Evolutionary conservation across 2,888 invertebrate species (phyloP).

Genomic region (Lepidonotus clava): DNA sequence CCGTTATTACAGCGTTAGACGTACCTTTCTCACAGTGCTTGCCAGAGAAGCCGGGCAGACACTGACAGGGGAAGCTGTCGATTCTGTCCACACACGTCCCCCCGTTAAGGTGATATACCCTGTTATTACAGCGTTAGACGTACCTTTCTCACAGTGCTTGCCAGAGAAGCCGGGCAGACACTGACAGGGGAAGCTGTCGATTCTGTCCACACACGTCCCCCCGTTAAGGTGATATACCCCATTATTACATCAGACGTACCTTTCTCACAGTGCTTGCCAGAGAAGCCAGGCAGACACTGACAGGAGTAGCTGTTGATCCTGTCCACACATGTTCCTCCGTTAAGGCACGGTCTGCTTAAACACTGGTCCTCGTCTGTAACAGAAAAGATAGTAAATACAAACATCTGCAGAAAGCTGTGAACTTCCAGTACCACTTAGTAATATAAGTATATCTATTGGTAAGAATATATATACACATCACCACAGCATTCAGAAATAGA

Average conservation of each 20-base stretch:
- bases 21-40: conserved; percentile 61
- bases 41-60: conserved; percentile 61
- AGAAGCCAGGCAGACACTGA: conserved; percentile 59
- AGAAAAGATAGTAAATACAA: too few relatives aligned
- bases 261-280: conserved; percentile 60
- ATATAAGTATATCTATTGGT: too few relatives aligned
- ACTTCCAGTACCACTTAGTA: too few relatives aligned
- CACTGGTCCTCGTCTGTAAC: conserved; percentile 61
- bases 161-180: conserved; percentile 62
- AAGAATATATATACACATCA: too few relatives aligned
- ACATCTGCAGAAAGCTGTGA: too few relatives aligned
- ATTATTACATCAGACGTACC: too few relatives aligned
- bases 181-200: conserved; percentile 58
- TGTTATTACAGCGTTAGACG: too few relatives aligned
- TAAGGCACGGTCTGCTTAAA: conserved; percentile 59
- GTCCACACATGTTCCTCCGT: conserved; percentile 61
- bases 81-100: conserved; percentile 60
- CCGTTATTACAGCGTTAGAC: too few relatives aligned
- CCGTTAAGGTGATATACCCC: too few relatives aligned
- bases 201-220: conserved; percentile 59
- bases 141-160: conserved; percentile 61
- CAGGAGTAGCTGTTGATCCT: conserved; percentile 59
- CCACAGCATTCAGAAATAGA: too few relatives aligned
- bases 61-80: conserved; percentile 59
- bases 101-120: too few relatives aligned